A percentile compares a stretch with the other conserved stretches of the same genome.
These are phyloP conservation scores for Frieseomelitta varia DNA, from an alignment of 1,140 invertebrate species.

Conservation along the genomic window DNA sequence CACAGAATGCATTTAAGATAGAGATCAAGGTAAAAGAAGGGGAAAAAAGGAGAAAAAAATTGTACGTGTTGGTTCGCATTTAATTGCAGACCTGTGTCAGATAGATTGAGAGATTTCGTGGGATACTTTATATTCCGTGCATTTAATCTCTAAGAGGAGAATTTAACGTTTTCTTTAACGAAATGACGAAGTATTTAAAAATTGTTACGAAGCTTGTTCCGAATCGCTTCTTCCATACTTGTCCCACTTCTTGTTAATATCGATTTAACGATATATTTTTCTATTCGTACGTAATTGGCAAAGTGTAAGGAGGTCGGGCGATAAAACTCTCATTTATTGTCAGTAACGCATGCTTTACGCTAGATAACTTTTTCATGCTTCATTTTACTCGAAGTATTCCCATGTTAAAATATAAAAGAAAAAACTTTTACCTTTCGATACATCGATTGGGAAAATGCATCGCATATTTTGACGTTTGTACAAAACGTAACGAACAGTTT, in stretches of 20 bases:
- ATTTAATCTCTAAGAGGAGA: slow-evolving; percentile 1
- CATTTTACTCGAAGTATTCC: not conserved
- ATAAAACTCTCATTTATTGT: not conserved
- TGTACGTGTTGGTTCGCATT: slow-evolving; percentile 15
- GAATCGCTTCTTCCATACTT: slow-evolving; percentile 19
- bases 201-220: slow-evolving; percentile 27
- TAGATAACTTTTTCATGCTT: not conserved
- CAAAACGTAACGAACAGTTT: slow-evolving; percentile 25
- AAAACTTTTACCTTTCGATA: not conserved
- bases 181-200: slow-evolving; percentile 1
- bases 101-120: not conserved
- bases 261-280: slow-evolving; percentile 12
- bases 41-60: slow-evolving; percentile 63
- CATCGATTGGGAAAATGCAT: not conserved
- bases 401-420: not conserved
- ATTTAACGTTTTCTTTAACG: not conserved
- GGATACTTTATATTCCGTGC: slow-evolving; percentile 10
- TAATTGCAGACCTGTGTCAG: not conserved
- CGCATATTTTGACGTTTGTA: slow-evolving; percentile 12
- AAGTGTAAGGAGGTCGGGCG: not conserved
- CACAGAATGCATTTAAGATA: not conserved
- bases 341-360: not conserved
- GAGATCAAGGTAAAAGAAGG: slow-evolving; percentile 23
- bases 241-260: not conserved
- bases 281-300: not conserved